phyloP scores from a whole-genome alignment of 2,888 invertebrate species.

The Noctua fimbriata region DNA sequence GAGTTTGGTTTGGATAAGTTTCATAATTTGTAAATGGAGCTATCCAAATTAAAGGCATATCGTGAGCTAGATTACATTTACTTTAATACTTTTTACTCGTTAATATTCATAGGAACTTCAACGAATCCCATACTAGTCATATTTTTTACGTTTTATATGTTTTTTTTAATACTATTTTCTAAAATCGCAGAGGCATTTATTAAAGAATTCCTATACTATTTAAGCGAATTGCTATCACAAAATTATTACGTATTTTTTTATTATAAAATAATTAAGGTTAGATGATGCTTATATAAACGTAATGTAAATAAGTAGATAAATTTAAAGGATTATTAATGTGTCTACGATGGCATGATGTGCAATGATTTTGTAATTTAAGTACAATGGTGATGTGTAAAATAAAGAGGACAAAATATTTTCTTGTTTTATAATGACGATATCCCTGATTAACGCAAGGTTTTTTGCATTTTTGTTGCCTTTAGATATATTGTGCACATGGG shows the following conservation, averaged over 20 bases:
- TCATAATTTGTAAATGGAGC: slow-evolving; percentile 9
- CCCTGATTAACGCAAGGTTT: background rate
- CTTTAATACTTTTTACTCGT: slow-evolving; percentile 9
- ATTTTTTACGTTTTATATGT: slow-evolving; percentile 35
- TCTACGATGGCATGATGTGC: slow-evolving; percentile 65
- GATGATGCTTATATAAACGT: slow-evolving; percentile 42
- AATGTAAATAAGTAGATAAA: slow-evolving; percentile 61
- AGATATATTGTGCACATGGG: background rate
- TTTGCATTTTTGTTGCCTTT: background rate
- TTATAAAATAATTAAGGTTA: slow-evolving; percentile 41
- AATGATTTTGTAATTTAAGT: slow-evolving; percentile 77
- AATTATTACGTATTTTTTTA: slow-evolving; percentile 57
- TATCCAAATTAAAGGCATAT: slow-evolving; percentile 42
- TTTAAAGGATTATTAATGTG: slow-evolving; percentile 48
- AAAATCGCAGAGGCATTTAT: slow-evolving; percentile 59
- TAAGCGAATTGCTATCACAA: slow-evolving; percentile 54
- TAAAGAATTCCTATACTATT: slow-evolving; percentile 30
- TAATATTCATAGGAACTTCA: slow-evolving; percentile 25
- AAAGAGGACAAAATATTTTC: slow-evolving; percentile 58
- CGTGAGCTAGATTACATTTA: slow-evolving; percentile 28
- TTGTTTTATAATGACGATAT: slow-evolving; percentile 21
- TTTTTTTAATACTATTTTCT: slow-evolving; percentile 23
- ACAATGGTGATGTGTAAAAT: slow-evolving; percentile 70
- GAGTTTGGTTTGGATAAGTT: slow-evolving; percentile 10
- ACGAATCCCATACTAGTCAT: slow-evolving; percentile 63